Evolutionary conservation across 2,113 vertebrate species (phyloP).

Genomic region (cattle (Bos taurus)): ARS-UCD2.0 NC_037339.1:64512501-64513000

Average conservation of each 20-base stretch:
- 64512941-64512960: neutral
- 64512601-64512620: neutral
- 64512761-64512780: neutral
- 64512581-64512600: neutral
- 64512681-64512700: neutral
- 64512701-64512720: neutral
- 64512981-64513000: neutral
- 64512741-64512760: neutral
- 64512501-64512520: neutral
- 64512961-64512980: neutral
- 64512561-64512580: neutral
- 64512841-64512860: neutral
- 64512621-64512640: neutral
- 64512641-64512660: neutral
- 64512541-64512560: neutral
- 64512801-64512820: neutral
- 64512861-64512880: neutral
- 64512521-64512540: neutral
- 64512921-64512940: neutral
- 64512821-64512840: neutral
- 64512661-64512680: neutral
- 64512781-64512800: neutral
- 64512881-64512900: neutral
- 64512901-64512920: neutral
- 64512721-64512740: neutral